These are phyloP conservation scores for Gallinago media DNA, from an alignment of 2,113 vertebrate genomes.

Conservation along the genomic window DNA sequence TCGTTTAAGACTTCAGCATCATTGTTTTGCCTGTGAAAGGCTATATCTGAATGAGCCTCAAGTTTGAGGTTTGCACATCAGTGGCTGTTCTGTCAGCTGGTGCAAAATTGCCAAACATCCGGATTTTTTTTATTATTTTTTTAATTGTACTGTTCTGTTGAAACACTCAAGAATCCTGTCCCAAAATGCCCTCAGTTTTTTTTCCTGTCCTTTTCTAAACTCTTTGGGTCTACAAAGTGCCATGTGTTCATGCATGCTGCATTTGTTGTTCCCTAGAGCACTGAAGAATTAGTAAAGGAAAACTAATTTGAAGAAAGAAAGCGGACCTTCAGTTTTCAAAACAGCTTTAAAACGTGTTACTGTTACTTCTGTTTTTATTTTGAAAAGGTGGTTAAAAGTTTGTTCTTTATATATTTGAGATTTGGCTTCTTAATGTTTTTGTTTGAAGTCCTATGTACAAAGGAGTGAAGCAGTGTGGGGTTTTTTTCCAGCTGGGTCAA, in stretches of 20 bases:
- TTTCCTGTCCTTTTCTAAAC: neutral
- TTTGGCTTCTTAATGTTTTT: neutral
- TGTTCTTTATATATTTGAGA: neutral
- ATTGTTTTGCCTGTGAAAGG: neutral
- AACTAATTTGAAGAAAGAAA: constrained; percentile 21
- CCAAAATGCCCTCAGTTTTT: neutral
- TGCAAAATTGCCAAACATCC: neutral
- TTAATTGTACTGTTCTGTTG: neutral
- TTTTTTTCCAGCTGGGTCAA: neutral
- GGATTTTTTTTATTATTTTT: neutral
- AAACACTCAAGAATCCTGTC: neutral
- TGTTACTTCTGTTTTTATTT: neutral
- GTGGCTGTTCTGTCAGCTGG: neutral
- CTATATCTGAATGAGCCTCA: neutral
- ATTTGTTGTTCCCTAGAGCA: constrained; percentile 11
- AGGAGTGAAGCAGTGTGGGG: neutral
- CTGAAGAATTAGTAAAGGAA: constrained; percentile 6
- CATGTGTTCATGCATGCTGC: neutral
- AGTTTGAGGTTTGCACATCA: neutral
- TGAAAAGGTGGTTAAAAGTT: neutral
- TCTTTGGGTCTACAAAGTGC: neutral
- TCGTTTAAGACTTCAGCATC: neutral
- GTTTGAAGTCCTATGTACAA: neutral
- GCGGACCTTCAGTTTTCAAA: neutral
- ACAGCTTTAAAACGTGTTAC: neutral